A percentile compares a stretch with the other conserved stretches of the same genome.
These are phyloP conservation scores for Aurelia aurita DNA, from an alignment of 30 jellyfish, hydroid and myxozoan species.

Conservation along the genomic window DNA sequence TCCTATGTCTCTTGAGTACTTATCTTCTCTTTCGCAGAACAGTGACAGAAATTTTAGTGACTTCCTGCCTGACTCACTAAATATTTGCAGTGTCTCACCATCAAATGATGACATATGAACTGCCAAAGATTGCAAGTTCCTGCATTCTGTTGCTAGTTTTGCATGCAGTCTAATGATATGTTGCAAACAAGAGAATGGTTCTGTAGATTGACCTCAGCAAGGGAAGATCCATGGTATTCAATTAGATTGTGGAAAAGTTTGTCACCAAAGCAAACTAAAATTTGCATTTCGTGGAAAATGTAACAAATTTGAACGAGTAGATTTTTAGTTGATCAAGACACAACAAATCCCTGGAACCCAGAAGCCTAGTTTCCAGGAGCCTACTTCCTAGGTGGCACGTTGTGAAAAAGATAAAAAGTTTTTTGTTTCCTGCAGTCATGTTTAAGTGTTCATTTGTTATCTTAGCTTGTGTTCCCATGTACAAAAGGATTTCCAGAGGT, in stretches of 20 bases:
- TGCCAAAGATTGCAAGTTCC: conserved; percentile 24
- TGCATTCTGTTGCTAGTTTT: conserved; percentile 28
- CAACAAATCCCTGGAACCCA: no score
- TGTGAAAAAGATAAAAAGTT: no score
- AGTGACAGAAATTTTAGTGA: conserved; percentile 37
- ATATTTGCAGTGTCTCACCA: conserved; percentile 44
- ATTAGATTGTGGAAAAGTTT: conserved; percentile 6
- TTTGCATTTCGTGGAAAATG: no score
- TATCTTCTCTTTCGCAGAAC: conserved; percentile 59
- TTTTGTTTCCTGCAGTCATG: no score
- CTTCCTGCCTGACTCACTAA: conserved; percentile 22
- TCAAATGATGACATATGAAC: conserved; percentile 46
- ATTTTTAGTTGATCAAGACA: no score
- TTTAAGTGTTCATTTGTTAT: no score
- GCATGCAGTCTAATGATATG: conserved; percentile 40
- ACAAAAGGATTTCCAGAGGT: no score
- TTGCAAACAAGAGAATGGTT: conserved; percentile 52
- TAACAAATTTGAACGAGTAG: no score
- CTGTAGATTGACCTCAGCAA: conserved; percentile 31
- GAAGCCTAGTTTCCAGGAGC: no score
- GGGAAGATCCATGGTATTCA: conserved; percentile 15
- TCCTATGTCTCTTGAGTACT: conserved; percentile 23
- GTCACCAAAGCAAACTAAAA: conserved; percentile 20
- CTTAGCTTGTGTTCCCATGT: no score
- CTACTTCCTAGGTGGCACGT: no score